phyloP scores from a whole-genome alignment of 1,140 invertebrate species.

The Lepidurus arcticus region DNA sequence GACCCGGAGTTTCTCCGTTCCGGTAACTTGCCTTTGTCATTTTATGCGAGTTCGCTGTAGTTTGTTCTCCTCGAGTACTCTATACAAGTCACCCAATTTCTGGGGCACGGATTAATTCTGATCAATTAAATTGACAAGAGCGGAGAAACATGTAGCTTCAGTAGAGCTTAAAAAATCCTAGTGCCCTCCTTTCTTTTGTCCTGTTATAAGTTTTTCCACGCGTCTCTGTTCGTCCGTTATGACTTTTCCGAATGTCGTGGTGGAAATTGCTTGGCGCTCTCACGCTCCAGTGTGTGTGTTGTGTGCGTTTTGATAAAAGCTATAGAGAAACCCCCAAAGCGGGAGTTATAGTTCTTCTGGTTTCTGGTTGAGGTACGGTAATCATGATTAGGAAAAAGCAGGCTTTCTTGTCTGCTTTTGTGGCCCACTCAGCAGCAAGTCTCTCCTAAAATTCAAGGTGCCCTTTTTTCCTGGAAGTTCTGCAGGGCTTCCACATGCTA shows the following conservation, averaged over 20 bases:
- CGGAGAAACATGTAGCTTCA: no score
- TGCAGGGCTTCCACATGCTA: constrained; percentile 20
- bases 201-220: neutral
- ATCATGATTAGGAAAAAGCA: constrained; percentile 8
- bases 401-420: constrained; percentile 4
- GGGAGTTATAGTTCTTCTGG: constrained; percentile 4
- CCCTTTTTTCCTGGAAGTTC: constrained; percentile 11
- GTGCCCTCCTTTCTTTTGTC: neutral
- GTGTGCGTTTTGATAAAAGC: neutral
- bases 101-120: neutral
- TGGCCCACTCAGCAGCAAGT: constrained; percentile 12
- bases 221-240: neutral
- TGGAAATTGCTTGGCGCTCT: neutral
- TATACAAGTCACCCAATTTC: neutral
- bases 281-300: neutral
- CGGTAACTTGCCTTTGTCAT: neutral
- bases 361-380: neutral
- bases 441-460: neutral
- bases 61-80: neutral
- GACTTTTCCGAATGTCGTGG: neutral
- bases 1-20: neutral
- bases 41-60: no score
- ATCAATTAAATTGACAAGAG: no score
- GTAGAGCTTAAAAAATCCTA: no score
- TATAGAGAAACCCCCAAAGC: neutral